Evolutionary conservation across 2,113 vertebrate species (phyloP), one percentile per base, ranked within the genome.

Genomic region (Polypterus senegalus): DNA sequence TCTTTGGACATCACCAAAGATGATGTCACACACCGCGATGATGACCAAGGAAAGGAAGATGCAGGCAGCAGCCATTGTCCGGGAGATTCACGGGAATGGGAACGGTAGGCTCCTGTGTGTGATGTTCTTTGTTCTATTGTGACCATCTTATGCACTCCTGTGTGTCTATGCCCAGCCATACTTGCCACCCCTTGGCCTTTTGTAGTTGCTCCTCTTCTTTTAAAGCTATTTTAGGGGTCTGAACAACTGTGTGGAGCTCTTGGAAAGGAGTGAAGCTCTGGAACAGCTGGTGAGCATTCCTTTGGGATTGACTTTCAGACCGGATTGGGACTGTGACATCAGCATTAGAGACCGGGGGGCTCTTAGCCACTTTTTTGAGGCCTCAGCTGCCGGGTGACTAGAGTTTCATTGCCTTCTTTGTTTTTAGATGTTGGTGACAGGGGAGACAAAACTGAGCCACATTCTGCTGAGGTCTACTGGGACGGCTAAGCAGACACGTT

Each of bases 281-380:
- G 76, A 82, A 89, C 92, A 94, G 91, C 92, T 95, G 92, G 85
- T 71, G 87, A 77, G 82, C 84, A 85, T 84, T 89, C 84, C 87
- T 80, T 70, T 75, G 78, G 77, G 79, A 78, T 80, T 75, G 70
- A 59, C 70, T 80, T 86, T 85, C 74, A 75, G 69, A 66, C 69
- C 76, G 83, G 83, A 78, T 80, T 84, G 81, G 79, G 71, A 73
- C 69, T 65, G 62, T 85, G 81, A 82, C 76, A 80, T 75, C 65
- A 73, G 64, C 65, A 60, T 62, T 61, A 77, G 67, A 27, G 27
- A 27, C 27, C 27, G 27, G 27, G 27, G 27, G 27, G 27, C 27
- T 27, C 27, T 27, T 27, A 27, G 27, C 27, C 27, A 27, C 27
- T 27, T 27, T 27, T 27, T 27, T 27, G 27, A 27, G 27, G 27